phyloP scores from a whole-genome alignment of 2,888 invertebrate species.

The Polymixis flavicincta region DNA sequence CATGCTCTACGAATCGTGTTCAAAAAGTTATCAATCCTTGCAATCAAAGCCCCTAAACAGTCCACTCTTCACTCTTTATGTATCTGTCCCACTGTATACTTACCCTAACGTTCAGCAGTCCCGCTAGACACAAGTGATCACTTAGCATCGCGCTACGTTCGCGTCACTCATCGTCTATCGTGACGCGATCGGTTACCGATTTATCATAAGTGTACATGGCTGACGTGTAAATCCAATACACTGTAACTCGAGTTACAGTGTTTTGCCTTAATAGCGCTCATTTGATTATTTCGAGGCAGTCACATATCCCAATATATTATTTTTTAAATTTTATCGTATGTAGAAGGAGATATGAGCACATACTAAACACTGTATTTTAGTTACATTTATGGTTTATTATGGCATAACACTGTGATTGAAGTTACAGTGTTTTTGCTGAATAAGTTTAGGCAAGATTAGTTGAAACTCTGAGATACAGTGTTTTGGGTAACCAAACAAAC shows the following conservation, averaged over 20 bases:
- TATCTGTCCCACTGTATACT: background rate
- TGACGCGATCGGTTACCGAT: slow-evolving; percentile 30
- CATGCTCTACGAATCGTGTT: background rate
- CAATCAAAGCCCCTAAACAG: background rate
- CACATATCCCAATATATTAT: background rate
- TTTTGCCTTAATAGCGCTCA: slow-evolving; percentile 8
- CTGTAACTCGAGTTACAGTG: slow-evolving; percentile 11
- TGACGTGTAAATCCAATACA: slow-evolving; percentile 8
- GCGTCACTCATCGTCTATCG: slow-evolving; percentile 30
- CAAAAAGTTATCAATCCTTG: background rate
- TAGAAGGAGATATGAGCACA: background rate
- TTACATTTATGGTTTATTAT: background rate
- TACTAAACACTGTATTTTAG: slow-evolving; percentile 5
- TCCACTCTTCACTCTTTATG: background rate
- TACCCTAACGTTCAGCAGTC: slow-evolving; percentile 1
- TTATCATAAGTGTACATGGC: no score
- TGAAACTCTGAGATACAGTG: slow-evolving; percentile 5
- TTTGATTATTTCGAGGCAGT: background rate
- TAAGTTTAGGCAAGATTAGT: background rate
- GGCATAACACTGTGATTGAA: slow-evolving; percentile 4
- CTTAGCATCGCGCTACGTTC: slow-evolving; percentile 1
- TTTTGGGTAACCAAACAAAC: slow-evolving; percentile 10
- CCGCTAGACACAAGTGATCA: slow-evolving; percentile 21
- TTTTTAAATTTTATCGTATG: background rate
- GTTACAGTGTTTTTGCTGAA: slow-evolving; percentile 6